phyloP scores from a whole-genome alignment of 92 coral and sea anemone species.

The Blastomussa wellsi region DNA sequence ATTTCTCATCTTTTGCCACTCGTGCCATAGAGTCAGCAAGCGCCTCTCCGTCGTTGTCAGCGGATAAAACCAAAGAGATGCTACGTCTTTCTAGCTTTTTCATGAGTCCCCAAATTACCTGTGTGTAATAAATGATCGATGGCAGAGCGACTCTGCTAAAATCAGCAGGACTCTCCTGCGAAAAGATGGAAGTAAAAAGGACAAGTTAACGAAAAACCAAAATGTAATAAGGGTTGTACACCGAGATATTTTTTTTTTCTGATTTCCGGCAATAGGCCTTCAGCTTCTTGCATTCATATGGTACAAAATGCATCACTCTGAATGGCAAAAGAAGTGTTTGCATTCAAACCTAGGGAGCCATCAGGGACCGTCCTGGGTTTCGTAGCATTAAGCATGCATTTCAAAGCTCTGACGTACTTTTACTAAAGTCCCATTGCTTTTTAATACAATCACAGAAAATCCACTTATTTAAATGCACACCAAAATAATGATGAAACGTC shows the following conservation, averaged over 20 bases:
- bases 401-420: background rate
- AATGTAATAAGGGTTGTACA: too few relatives aligned
- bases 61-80: slow-evolving; percentile 44
- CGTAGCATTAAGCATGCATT: too few relatives aligned
- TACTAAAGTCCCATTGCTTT: background rate
- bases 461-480: too few relatives aligned
- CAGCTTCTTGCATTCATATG: too few relatives aligned
- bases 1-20: slow-evolving; percentile 40
- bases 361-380: too few relatives aligned
- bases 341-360: too few relatives aligned
- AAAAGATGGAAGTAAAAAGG: background rate
- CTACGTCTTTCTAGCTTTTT: slow-evolving; percentile 60
- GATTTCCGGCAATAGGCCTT: too few relatives aligned
- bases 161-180: slow-evolving; percentile 26
- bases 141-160: slow-evolving; percentile 27
- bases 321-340: too few relatives aligned
- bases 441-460: background rate
- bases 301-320: too few relatives aligned
- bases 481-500: too few relatives aligned
- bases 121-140: slow-evolving; percentile 23
- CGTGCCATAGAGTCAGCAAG: slow-evolving; percentile 35
- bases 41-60: slow-evolving; percentile 48
- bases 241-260: too few relatives aligned
- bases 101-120: slow-evolving; percentile 47
- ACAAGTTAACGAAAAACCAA: background rate